Base-by-base conservation (phyloP, 2,797 vertebrate genomes). In the Rhynchotus rufescens region DNA sequence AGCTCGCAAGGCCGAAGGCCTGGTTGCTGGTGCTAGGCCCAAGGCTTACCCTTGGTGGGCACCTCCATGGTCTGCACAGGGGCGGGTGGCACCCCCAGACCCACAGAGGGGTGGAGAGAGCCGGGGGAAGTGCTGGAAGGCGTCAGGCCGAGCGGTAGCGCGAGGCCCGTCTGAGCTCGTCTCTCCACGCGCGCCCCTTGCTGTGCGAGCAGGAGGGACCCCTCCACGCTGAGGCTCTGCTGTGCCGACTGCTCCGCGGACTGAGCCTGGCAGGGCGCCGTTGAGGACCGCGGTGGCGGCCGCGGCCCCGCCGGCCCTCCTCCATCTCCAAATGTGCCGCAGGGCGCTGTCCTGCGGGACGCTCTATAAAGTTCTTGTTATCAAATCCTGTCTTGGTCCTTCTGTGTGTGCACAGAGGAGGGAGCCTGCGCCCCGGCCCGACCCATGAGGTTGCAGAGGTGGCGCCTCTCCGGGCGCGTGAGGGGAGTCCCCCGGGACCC, bases 321-420 rank as follows among this genome's bases (percentile, higher is more conserved):
- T 36, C n/a, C 12, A 19, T 60, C 61, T 13, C 30, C 59, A 51
- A 22, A 7, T 8, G 52, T 54, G 52, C 28, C 28, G 9, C 52
- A 54, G 52, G 52, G 52, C 28, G 10, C 26, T 15, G 0, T 10
- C 61, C 34, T 32, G n/a, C 59, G 1, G 7, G n/a, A 65, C 79
- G 76, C 40, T 66, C 23, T 42, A 96, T 94, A 96, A 93, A 95
- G 47, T 69, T 34, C 45, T 95, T 96, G 25, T 47, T 92, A 94
- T 36, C 80, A 74, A 89, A 88, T 0, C 4, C 83, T 92, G 93
- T 96, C 94, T 94, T 17, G 42, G 74, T 96, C 83, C 67, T 92
- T 96, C 91, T 96, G 89, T 96, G 94, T 80, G 91, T 4, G 0
- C 52, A 54, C 52, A 54, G 52, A 54, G 52, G 52, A 54, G 52